Conservation (phyloP, 2,113 vertebrate species). For the Rhinoderma darwinii region DNA sequence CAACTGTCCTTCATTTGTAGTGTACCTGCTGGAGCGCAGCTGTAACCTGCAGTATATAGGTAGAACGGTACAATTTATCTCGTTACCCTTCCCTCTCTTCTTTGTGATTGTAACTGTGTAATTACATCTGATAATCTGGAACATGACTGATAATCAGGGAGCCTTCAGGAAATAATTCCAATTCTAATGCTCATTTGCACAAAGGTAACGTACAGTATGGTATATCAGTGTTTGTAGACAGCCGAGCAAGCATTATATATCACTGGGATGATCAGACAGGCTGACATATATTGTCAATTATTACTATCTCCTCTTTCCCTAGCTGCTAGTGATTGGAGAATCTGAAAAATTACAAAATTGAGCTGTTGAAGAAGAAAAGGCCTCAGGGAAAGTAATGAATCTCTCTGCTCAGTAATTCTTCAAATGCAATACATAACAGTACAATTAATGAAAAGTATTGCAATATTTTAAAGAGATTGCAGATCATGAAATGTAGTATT, state of each 20-base stretch:
- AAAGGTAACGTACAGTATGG: neutral
- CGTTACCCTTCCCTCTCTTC: no score
- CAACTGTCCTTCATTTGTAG: no score
- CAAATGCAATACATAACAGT: neutral
- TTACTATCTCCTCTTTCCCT: neutral
- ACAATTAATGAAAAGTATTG: neutral
- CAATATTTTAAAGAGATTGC: neutral
- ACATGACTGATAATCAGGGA: neutral
- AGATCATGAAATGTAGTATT: neutral
- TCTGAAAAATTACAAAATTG: slow-evolving; percentile 14
- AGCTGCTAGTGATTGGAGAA: neutral
- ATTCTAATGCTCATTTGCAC: neutral
- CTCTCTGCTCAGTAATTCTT: neutral
- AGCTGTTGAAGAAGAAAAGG: slow-evolving; percentile 10
- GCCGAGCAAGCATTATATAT: neutral
- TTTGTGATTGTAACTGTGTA: no score
- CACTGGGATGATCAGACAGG: neutral
- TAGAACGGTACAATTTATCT: no score
- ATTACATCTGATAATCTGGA: neutral
- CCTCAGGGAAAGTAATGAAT: neutral
- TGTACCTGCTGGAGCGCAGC: no score
- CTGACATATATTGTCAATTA: slow-evolving; percentile 40
- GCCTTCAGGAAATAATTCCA: neutral
- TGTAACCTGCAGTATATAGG: no score
- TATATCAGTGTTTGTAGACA: slow-evolving; percentile 5